phyloP scores from a whole-genome alignment of 2,797 vertebrate species.

The Erethizon dorsatum region DNA sequence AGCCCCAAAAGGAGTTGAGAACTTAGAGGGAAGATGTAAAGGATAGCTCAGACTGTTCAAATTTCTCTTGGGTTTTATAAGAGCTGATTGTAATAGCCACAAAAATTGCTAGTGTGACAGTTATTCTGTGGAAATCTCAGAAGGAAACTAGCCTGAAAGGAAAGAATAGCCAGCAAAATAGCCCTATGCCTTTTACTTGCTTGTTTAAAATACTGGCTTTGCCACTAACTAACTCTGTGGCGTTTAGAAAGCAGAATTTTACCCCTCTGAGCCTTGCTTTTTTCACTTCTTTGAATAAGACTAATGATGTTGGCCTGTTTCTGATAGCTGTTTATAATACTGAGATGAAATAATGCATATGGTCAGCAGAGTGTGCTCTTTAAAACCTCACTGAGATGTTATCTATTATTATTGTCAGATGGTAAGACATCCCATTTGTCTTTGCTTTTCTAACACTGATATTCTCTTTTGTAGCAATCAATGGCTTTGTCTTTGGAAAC shows the following conservation, averaged over 20 bases:
- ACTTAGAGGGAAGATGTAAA: slow-evolving; percentile 14
- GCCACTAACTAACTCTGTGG: not conserved
- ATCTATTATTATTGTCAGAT: not conserved
- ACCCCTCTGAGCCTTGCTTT: not conserved
- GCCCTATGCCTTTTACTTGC: not conserved
- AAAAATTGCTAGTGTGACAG: slow-evolving; percentile 30
- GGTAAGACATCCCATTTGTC: not conserved
- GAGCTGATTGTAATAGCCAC: slow-evolving; percentile 21
- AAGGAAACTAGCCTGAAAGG: slow-evolving; percentile 40
- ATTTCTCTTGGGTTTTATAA: slow-evolving; percentile 58
- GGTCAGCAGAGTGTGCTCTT: slow-evolving; percentile 46
- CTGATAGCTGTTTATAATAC: not conserved
- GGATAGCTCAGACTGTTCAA: not conserved
- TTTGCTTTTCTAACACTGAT: slow-evolving; percentile 22
- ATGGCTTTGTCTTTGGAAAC: slow-evolving; percentile 92
- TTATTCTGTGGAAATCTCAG: slow-evolving; percentile 41
- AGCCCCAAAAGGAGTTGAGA: not conserved
- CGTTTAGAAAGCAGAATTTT: slow-evolving; percentile 19
- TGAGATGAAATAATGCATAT: not conserved
- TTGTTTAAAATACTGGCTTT: slow-evolving; percentile 51
- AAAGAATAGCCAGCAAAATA: slow-evolving; percentile 47
- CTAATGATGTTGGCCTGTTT: not conserved
- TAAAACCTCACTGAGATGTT: slow-evolving; percentile 34
- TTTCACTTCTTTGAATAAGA: not conserved
- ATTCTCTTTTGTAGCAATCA: slow-evolving; percentile 90